These are phyloP conservation scores for Turritopsis rubra DNA, from an alignment of 30 jellyfish, hydroid and myxozoan species.

Conservation along the genomic window DNA sequence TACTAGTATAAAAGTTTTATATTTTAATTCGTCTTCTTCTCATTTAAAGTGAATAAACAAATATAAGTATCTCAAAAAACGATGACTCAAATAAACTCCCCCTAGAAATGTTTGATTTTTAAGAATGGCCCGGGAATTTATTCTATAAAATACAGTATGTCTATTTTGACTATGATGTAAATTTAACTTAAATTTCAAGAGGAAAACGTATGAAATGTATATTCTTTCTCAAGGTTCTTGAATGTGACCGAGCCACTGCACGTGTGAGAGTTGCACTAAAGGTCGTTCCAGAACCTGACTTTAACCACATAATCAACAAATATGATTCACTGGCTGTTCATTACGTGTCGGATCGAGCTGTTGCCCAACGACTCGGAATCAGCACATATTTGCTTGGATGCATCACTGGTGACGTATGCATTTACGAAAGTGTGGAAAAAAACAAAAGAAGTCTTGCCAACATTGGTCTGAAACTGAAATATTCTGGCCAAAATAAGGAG, in stretches of 20 bases:
- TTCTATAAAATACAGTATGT: no score
- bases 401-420: conserved; percentile 56
- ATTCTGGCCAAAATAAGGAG: conserved; percentile 86
- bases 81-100: no score
- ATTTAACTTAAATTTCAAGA: no score
- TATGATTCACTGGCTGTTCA: conserved; percentile 45
- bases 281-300: conserved; percentile 71
- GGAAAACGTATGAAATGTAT: no score
- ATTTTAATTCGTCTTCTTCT: no score
- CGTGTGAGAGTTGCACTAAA: conserved; percentile 70
- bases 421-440: conserved; percentile 11
- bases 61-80: no score
- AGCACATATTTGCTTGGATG: conserved; percentile 42
- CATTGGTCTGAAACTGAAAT: conserved; percentile 75
- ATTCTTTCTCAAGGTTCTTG: conserved; percentile 50
- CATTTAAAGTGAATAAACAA: no score
- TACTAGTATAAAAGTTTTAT: no score
- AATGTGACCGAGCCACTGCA: conserved; percentile 42
- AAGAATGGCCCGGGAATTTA: no score
- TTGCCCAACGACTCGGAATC: conserved; percentile 63
- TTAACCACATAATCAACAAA: conserved; percentile 37
- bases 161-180: no score
- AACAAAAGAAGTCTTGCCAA: conserved; percentile 29
- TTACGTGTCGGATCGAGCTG: conserved; percentile 40
- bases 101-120: no score